Percentiles rank a stretch among this genome's conserved stretches.
Conservation (phyloP, 2,888 invertebrate genomes). For the Philopedon plagiatum region DNA sequence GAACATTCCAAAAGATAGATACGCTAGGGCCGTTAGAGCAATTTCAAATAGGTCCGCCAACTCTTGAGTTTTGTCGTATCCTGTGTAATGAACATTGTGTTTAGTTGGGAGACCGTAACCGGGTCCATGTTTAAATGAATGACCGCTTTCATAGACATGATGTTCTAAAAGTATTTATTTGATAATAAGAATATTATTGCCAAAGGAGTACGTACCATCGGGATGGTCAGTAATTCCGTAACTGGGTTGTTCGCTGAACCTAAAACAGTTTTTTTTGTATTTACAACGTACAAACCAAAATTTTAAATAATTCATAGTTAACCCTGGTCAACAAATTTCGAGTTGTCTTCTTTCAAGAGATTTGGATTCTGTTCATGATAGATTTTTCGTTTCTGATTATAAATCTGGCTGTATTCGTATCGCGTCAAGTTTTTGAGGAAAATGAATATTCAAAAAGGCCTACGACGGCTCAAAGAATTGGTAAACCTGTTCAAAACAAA, state of each 20-base stretch:
- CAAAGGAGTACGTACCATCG: background rate
- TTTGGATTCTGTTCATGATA: too few relatives aligned
- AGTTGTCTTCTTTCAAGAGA: too few relatives aligned
- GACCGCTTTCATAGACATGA: background rate
- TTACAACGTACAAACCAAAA: too few relatives aligned
- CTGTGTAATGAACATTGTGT: conserved; percentile 7
- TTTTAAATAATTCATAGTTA: too few relatives aligned
- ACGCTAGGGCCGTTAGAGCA: conserved; percentile 85
- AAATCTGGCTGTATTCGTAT: too few relatives aligned
- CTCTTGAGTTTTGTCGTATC: conserved; percentile 71
- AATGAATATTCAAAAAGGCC: too few relatives aligned
- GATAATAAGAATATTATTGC: background rate
- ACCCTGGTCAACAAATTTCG: too few relatives aligned
- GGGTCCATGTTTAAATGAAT: conserved; percentile 58
- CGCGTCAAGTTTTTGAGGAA: too few relatives aligned
- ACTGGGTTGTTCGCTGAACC: background rate
- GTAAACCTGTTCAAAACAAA: too few relatives aligned
- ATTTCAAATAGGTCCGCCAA: conserved; percentile 84
- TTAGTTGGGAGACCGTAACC: conserved; percentile 49
- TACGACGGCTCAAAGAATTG: too few relatives aligned
- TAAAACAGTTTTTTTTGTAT: background rate
- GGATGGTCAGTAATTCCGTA: background rate
- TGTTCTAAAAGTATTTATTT: background rate
- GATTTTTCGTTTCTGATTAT: too few relatives aligned
- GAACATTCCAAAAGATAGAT: conserved; percentile 86